phyloP scores from a whole-genome alignment of 1,140 invertebrate species.

The Anoplolepis gracilipes region DNA sequence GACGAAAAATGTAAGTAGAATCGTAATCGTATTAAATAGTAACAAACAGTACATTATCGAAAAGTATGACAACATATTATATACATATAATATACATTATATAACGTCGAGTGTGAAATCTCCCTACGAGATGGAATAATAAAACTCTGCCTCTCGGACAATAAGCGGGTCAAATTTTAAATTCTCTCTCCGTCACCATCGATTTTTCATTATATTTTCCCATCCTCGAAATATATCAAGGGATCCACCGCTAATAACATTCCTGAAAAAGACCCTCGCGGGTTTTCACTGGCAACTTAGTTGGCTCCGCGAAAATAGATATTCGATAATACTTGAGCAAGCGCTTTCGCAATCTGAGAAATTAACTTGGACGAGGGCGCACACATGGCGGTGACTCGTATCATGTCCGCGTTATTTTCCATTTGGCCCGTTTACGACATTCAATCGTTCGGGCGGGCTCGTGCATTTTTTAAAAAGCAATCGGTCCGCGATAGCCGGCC shows the following conservation, averaged over 20 bases:
- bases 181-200: neutral
- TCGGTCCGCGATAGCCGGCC: neutral
- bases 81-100: no score
- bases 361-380: neutral
- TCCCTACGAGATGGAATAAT: no score
- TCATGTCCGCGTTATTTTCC: slow-evolving; percentile 22
- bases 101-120: no score
- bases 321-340: slow-evolving; percentile 26
- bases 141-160: no score
- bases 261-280: neutral
- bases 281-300: neutral
- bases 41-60: neutral
- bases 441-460: slow-evolving; percentile 9
- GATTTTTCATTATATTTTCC: neutral
- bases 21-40: neutral
- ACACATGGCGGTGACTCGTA: neutral
- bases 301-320: slow-evolving; percentile 29
- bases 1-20: neutral
- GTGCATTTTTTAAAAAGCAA: slow-evolving; percentile 56
- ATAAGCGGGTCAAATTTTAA: neutral
- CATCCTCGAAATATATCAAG: neutral
- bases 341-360: slow-evolving; percentile 19
- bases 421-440: slow-evolving; percentile 15
- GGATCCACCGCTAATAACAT: neutral
- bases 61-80: neutral